Percentiles rank a stretch among this genome's conserved stretches.
Evolutionary conservation across 2,797 vertebrate species (phyloP).

Genomic region (Myotis pilosus): DNA sequence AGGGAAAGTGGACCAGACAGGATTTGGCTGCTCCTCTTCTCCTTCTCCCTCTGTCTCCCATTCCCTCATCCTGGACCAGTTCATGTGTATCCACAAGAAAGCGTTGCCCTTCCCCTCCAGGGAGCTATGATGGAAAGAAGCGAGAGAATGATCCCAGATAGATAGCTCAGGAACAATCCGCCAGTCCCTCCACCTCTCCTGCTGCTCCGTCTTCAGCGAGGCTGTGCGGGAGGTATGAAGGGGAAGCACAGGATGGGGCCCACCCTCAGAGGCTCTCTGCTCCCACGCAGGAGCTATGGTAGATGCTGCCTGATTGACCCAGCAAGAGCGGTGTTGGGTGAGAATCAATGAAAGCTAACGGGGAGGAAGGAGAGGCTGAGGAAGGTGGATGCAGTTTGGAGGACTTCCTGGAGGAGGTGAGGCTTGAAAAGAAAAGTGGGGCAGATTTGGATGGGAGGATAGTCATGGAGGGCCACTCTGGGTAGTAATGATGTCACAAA

Average conservation of each 20-base stretch:
- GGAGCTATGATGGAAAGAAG: not conserved
- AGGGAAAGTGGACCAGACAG: not conserved
- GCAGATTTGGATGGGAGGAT: not conserved
- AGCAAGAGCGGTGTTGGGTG: not conserved
- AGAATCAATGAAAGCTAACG: not conserved
- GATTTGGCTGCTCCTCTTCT: not conserved
- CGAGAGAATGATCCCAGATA: not conserved
- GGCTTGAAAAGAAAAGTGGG: not conserved
- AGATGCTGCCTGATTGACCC: not conserved
- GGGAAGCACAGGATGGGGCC: not conserved
- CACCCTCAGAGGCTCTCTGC: not conserved
- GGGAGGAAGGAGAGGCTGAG: not conserved
- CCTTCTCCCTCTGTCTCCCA: not conserved
- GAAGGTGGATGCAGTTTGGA: not conserved
- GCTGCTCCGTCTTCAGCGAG: not conserved
- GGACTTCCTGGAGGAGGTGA: not conserved
- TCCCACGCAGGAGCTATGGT: not conserved
- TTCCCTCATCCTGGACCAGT: not conserved
- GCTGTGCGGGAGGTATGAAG: not conserved
- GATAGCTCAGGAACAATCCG: not conserved
- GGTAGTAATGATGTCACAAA: not conserved
- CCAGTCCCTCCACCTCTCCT: not conserved
- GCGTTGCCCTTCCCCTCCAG: not conserved
- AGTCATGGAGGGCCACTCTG: not conserved
- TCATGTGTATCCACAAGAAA: not conserved